Conservation (phyloP, 2,888 invertebrate species). For the Eupsilia transversa region DNA sequence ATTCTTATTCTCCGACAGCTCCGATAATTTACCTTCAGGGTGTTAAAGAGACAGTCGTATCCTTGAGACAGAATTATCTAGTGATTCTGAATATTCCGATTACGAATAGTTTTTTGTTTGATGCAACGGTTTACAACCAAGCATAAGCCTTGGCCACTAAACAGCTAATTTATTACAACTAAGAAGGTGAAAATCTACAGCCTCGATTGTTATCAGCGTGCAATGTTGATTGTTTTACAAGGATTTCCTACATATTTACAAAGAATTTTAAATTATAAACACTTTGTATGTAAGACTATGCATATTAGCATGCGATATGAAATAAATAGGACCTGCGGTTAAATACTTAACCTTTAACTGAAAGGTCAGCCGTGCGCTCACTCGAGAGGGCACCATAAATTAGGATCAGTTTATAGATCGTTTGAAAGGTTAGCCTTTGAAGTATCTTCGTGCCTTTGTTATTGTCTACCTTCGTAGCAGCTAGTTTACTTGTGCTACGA, state of each 20-base stretch:
- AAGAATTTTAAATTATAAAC: slow-evolving; percentile 25
- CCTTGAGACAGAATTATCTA: slow-evolving; percentile 33
- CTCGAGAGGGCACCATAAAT: slow-evolving; percentile 53
- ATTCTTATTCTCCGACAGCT: slow-evolving; percentile 53
- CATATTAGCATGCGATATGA: slow-evolving; percentile 21
- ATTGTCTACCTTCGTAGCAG: not conserved
- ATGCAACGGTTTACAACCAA: slow-evolving; percentile 30
- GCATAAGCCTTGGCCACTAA: slow-evolving; percentile 40
- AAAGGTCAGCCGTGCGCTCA: slow-evolving; percentile 60
- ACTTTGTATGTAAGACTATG: slow-evolving; percentile 11
- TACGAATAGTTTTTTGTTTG: slow-evolving; percentile 31
- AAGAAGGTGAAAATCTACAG: slow-evolving; percentile 56
- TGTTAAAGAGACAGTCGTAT: slow-evolving; percentile 14
- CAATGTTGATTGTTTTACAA: slow-evolving; percentile 52
- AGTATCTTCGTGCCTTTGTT: slow-evolving; percentile 32
- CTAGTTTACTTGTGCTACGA: slow-evolving; percentile 28
- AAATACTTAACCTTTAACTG: slow-evolving; percentile 61
- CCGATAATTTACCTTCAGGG: slow-evolving; percentile 27
- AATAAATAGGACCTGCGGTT: slow-evolving; percentile 42
- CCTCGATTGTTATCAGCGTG: slow-evolving; percentile 61
- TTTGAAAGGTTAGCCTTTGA: slow-evolving; percentile 55
- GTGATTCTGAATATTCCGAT: not conserved
- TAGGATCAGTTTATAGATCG: slow-evolving; percentile 52
- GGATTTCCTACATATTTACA: slow-evolving; percentile 52
- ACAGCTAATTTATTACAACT: slow-evolving; percentile 50